These are phyloP conservation scores for Mesochorus sp. DNA, from an alignment of 2,888 invertebrate species.

Conservation along the genomic window DNA sequence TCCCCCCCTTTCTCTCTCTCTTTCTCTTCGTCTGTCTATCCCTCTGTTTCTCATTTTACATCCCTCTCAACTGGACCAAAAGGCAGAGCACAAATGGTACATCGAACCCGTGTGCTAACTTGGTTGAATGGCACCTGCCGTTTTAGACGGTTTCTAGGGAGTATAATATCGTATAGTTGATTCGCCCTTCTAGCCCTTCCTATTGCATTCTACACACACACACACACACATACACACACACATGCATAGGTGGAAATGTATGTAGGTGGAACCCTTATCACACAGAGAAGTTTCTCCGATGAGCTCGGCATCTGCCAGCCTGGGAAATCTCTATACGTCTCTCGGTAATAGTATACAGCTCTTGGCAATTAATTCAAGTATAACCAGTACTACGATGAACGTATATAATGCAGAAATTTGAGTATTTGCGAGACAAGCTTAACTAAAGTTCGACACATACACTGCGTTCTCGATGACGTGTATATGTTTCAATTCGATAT, in stretches of 20 bases:
- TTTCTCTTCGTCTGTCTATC: neutral
- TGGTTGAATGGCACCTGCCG: constrained; percentile 42
- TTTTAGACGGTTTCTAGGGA: constrained; percentile 33
- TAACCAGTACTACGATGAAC: neutral
- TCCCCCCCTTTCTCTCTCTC: neutral
- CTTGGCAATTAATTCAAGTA: constrained; percentile 39
- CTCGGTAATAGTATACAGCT: neutral
- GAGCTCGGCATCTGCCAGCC: constrained; percentile 25
- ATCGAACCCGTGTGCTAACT: constrained; percentile 50
- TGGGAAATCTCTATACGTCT: neutral
- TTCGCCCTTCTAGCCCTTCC: constrained; percentile 1
- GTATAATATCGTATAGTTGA: constrained; percentile 10
- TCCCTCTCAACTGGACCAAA: constrained; percentile 18
- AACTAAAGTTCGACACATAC: neutral
- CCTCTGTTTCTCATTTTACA: neutral
- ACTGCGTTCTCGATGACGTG: too few species aligned
- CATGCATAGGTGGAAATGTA: neutral
- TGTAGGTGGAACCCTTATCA: too few species aligned
- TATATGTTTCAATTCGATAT: too few species aligned
- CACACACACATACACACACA: neutral
- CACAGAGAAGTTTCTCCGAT: neutral
- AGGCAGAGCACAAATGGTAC: constrained; percentile 33
- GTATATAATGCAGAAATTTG: constrained; percentile 21
- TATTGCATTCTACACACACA: neutral
- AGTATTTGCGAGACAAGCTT: constrained; percentile 17